phyloP scores from a whole-genome alignment of 92 coral and sea anemone species.

The Palythoa grandis region DNA sequence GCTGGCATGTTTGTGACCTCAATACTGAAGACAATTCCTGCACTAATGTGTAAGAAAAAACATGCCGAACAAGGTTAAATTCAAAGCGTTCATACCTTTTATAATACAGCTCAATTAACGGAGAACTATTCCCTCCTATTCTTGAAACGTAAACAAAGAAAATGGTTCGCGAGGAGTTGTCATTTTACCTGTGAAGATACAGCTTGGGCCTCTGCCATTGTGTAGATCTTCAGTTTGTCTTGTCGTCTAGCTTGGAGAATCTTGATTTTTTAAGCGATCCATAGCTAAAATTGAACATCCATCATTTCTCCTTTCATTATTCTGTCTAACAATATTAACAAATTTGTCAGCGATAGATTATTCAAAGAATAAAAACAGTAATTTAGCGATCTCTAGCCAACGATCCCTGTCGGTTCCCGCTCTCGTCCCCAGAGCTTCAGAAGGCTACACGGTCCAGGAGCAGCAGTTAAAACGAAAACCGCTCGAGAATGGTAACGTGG shows the following conservation, averaged over 20 bases:
- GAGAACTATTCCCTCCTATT: slow-evolving; percentile 15
- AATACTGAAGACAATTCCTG: slow-evolving; percentile 31
- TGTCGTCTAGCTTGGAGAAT: neutral
- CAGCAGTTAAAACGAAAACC: neutral
- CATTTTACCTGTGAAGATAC: slow-evolving; percentile 32
- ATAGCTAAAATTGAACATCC: slow-evolving; percentile 1
- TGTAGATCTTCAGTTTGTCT: slow-evolving; percentile 1
- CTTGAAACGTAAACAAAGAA: slow-evolving; percentile 37
- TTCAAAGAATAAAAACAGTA: slow-evolving; percentile 28
- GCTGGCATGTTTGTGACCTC: slow-evolving; percentile 14
- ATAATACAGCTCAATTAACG: slow-evolving; percentile 3
- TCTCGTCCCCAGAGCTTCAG: neutral
- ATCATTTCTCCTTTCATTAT: slow-evolving; percentile 13
- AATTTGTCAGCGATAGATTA: slow-evolving; percentile 3
- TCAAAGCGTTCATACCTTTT: neutral
- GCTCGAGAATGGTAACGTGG: neutral
- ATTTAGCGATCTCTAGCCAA: slow-evolving; percentile 22
- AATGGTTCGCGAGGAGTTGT: neutral
- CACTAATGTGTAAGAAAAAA: neutral
- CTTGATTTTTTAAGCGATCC: neutral
- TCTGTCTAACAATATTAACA: neutral
- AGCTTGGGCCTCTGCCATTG: slow-evolving; percentile 34
- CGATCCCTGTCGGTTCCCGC: neutral
- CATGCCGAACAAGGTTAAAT: slow-evolving; percentile 11
- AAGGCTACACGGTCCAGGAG: neutral